A percentile compares a stretch with the other conserved stretches of the same genome.
These are phyloP conservation scores for Hiodon tergisus DNA, from an alignment of 2,113 vertebrate genomes.

Conservation along the genomic window DNA sequence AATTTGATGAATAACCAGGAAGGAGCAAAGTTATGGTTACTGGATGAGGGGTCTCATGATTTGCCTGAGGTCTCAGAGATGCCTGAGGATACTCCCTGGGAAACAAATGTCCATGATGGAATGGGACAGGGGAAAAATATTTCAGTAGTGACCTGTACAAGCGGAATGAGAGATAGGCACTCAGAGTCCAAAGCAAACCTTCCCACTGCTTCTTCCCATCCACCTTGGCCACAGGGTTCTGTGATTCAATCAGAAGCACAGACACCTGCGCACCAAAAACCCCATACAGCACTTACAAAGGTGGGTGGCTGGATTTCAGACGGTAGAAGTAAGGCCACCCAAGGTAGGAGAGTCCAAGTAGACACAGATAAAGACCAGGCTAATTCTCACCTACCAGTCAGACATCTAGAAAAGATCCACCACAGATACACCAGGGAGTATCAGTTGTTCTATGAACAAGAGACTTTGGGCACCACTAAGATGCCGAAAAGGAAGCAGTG, in stretches of 20 bases:
- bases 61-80: slow-evolving; percentile 16
- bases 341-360: neutral
- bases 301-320: neutral
- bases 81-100: neutral
- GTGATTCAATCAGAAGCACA: slow-evolving; percentile 2
- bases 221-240: slow-evolving; percentile 31
- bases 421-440: neutral
- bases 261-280: neutral
- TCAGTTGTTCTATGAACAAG: slow-evolving; percentile 9
- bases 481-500: slow-evolving; percentile 1
- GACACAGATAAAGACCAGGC: neutral
- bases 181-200: slow-evolving; percentile 8
- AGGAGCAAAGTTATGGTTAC: slow-evolving; percentile 19
- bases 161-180: neutral
- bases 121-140: slow-evolving; percentile 34
- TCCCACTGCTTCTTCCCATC: slow-evolving; percentile 37
- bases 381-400: slow-evolving; percentile 8
- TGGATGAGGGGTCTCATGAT: slow-evolving; percentile 12
- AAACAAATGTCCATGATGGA: slow-evolving; percentile 7
- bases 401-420: neutral
- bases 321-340: neutral
- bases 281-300: slow-evolving; percentile 2
- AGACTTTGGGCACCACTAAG: neutral
- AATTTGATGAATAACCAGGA: slow-evolving; percentile 61
- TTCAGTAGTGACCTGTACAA: slow-evolving; percentile 6